Conservation (phyloP, 2,797 vertebrate genomes). For the Trichosurus vulpecula region DNA sequence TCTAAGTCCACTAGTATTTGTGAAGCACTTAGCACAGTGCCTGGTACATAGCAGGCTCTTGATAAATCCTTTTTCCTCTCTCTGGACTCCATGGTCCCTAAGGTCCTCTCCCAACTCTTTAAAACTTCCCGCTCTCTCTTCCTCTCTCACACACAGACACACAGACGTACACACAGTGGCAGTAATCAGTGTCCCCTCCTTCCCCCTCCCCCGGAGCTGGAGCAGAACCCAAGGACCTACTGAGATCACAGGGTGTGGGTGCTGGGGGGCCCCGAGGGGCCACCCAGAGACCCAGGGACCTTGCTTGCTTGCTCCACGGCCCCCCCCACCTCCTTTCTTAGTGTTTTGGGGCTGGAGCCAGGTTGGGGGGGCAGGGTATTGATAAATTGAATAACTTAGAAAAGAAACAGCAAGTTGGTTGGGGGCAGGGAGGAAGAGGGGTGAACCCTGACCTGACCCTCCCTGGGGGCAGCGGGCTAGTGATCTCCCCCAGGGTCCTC, state of each 20-base stretch:
- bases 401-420: conserved; percentile 57
- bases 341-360: not conserved
- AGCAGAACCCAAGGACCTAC: not conserved
- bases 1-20: not conserved
- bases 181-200: not conserved
- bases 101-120: not conserved
- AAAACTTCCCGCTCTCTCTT: not conserved
- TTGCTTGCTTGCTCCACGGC: not conserved
- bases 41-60: not conserved
- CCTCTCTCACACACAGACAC: not conserved
- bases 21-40: not conserved
- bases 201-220: not conserved
- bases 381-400: conserved; percentile 80
- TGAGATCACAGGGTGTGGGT: not conserved
- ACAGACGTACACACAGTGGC: not conserved
- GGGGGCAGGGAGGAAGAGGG: not conserved
- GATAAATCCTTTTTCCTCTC: not conserved
- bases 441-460: conserved; percentile 32
- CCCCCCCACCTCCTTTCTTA: conserved; percentile 5
- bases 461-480: conserved; percentile 21
- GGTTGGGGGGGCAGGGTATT: conserved; percentile 45
- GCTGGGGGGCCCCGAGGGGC: not conserved
- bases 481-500: not conserved
- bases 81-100: not conserved
- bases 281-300: conserved; percentile 28